These are phyloP conservation scores for Promerops cafer DNA, from an alignment of 2,113 vertebrate species.

Conservation along the genomic window DNA sequence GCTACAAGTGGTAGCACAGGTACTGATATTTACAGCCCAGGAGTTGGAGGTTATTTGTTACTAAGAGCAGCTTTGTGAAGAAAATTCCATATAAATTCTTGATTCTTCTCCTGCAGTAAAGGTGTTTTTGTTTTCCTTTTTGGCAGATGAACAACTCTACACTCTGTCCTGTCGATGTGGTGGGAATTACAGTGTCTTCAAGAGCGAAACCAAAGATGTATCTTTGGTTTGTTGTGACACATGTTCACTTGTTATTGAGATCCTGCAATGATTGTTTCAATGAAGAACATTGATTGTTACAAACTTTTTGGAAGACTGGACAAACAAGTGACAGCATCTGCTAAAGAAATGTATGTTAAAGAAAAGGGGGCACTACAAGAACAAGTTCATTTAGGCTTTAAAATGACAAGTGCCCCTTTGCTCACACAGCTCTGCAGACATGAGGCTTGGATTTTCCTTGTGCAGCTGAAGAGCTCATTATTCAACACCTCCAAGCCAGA, in stretches of 20 bases:
- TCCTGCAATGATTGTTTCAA: slow-evolving; percentile 50
- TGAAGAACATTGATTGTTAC: neutral
- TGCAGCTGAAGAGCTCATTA: neutral
- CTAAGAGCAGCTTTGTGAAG: neutral
- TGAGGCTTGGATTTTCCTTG: neutral
- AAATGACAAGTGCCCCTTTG: neutral
- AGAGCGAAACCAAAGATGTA: slow-evolving; percentile 64
- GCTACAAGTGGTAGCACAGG: neutral
- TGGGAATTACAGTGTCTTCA: slow-evolving; percentile 69
- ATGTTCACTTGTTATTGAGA: slow-evolving; percentile 74
- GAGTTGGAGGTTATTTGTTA: neutral
- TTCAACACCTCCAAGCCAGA: neutral
- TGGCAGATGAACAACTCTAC: slow-evolving; percentile 70
- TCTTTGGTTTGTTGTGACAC: slow-evolving; percentile 75
- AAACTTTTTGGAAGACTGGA: neutral
- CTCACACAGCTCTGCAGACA: neutral
- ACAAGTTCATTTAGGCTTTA: neutral
- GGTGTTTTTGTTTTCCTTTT: neutral
- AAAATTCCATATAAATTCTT: neutral
- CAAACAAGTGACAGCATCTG: neutral
- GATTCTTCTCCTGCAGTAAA: neutral
- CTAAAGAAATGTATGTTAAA: neutral
- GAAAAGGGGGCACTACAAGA: neutral
- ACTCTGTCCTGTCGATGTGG: slow-evolving; percentile 74
- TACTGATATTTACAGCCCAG: neutral